These are phyloP conservation scores for Fistularia tabacaria DNA, from an alignment of 2,797 vertebrate species.

Conservation along the genomic window DNA sequence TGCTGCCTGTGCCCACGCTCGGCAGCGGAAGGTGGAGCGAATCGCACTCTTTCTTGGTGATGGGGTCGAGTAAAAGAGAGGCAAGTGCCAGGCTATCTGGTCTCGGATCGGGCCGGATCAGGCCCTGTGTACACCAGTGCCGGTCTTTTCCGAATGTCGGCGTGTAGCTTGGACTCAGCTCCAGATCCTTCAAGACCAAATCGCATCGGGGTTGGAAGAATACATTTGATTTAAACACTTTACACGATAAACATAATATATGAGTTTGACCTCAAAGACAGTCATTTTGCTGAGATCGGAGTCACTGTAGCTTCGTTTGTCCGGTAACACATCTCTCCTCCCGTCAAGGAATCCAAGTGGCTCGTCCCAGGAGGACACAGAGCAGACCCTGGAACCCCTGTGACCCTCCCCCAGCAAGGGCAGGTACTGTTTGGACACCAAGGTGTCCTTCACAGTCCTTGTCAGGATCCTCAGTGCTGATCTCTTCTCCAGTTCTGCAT, in stretches of 20 bases:
- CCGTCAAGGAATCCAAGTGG: slow-evolving; percentile 68
- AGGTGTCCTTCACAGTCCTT: slow-evolving; percentile 66
- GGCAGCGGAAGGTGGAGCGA: slow-evolving; percentile 7
- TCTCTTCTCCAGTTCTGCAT: slow-evolving; percentile 70
- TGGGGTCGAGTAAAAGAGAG: slow-evolving; percentile 15
- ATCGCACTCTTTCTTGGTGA: slow-evolving; percentile 25
- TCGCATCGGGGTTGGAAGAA: neutral
- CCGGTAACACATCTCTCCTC: slow-evolving; percentile 63
- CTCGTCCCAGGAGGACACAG: slow-evolving; percentile 71
- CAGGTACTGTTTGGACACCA: slow-evolving; percentile 67
- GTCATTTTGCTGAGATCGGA: slow-evolving; percentile 74
- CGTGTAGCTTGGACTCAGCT: slow-evolving; percentile 43
- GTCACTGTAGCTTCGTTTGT: slow-evolving; percentile 78
- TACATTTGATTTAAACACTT: neutral
- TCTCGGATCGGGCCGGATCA: slow-evolving; percentile 41
- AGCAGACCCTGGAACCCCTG: slow-evolving; percentile 34
- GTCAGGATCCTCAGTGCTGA: slow-evolving; percentile 53
- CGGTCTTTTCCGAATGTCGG: slow-evolving; percentile 38
- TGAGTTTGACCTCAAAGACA: slow-evolving; percentile 37
- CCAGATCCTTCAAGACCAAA: slow-evolving; percentile 57
- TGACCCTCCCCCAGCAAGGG: slow-evolving; percentile 54
- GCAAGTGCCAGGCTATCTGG: slow-evolving; percentile 24
- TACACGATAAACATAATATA: neutral
- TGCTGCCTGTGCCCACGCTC: slow-evolving; percentile 18
- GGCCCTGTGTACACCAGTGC: slow-evolving; percentile 42